These are phyloP conservation scores for Micropoecilia bifurca DNA, from an alignment of 2,797 vertebrate genomes.

Conservation along the genomic window DNA sequence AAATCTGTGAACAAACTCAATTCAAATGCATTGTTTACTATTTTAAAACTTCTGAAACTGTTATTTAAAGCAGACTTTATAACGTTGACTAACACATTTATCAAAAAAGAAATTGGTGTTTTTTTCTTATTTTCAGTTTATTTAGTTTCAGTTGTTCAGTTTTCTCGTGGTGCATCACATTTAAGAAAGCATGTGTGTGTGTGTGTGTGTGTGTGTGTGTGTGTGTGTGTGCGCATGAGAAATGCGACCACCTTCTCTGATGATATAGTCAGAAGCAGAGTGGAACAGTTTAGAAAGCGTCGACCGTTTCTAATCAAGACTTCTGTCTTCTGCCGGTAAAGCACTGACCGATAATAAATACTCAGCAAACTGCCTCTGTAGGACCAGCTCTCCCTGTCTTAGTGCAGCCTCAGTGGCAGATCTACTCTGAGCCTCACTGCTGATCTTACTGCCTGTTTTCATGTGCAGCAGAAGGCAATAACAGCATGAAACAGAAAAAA, in stretches of 20 bases:
- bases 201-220: no score
- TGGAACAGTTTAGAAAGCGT: not conserved
- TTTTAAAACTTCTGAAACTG: no score
- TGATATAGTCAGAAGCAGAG: not conserved
- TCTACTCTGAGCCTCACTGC: not conserved
- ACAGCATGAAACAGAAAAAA: not conserved
- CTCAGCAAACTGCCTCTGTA: not conserved
- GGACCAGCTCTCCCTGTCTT: not conserved
- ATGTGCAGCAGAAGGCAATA: slow-evolving; percentile 19
- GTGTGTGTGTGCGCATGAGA: no score
- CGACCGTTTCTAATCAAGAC: not conserved
- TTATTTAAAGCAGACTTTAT: no score
- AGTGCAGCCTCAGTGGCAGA: not conserved
- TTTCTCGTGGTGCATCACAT: no score
- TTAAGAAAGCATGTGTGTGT: no score
- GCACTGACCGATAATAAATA: not conserved
- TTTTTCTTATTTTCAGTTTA: no score
- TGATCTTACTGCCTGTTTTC: slow-evolving; percentile 18
- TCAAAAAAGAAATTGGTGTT: no score
- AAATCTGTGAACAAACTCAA: no score
- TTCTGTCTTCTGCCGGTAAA: not conserved
- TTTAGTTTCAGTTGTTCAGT: no score
- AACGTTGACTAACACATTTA: no score
- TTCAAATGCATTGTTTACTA: no score
- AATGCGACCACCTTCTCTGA: not conserved